phyloP scores from a whole-genome alignment of 1,140 invertebrate species.

The Zophobas atratus region DNA sequence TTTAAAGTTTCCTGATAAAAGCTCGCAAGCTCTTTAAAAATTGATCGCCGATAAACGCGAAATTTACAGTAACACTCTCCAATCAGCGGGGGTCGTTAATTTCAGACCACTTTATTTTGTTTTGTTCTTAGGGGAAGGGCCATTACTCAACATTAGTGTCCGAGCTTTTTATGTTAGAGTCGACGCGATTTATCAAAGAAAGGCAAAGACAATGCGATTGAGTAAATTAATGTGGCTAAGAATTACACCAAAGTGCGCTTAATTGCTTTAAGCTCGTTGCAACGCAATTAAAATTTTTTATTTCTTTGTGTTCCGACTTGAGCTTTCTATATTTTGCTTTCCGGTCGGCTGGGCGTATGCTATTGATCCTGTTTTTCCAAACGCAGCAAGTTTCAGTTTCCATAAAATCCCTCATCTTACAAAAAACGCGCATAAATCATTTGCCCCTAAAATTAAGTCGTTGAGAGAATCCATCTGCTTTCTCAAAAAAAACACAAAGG shows the following conservation, averaged over 20 bases:
- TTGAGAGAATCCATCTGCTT: neutral
- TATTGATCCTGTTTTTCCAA: too few species aligned
- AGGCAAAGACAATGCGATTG: too few species aligned
- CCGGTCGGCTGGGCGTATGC: too few species aligned
- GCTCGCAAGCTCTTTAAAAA: constrained; percentile 3
- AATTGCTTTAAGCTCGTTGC: too few species aligned
- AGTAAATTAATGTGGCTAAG: too few species aligned
- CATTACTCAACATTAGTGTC: constrained; percentile 40
- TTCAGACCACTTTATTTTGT: constrained; percentile 15
- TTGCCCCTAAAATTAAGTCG: neutral
- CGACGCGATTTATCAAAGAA: constrained; percentile 18
- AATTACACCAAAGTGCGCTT: too few species aligned
- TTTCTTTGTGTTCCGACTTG: too few species aligned
- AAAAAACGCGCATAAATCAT: neutral
- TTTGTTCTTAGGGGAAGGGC: constrained; percentile 10
- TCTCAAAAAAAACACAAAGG: neutral
- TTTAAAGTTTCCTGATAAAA: neutral
- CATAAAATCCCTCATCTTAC: neutral
- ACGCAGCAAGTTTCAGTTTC: too few species aligned
- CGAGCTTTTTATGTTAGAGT: constrained; percentile 20
- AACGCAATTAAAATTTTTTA: too few species aligned
- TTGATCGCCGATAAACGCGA: neutral
- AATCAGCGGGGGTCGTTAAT: constrained; percentile 13
- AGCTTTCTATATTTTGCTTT: too few species aligned
- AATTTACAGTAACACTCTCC: neutral